Evolutionary conservation across 2,797 vertebrate species (phyloP), one percentile per base, ranked within the genome.

Genomic region (Anableps anableps): DNA sequence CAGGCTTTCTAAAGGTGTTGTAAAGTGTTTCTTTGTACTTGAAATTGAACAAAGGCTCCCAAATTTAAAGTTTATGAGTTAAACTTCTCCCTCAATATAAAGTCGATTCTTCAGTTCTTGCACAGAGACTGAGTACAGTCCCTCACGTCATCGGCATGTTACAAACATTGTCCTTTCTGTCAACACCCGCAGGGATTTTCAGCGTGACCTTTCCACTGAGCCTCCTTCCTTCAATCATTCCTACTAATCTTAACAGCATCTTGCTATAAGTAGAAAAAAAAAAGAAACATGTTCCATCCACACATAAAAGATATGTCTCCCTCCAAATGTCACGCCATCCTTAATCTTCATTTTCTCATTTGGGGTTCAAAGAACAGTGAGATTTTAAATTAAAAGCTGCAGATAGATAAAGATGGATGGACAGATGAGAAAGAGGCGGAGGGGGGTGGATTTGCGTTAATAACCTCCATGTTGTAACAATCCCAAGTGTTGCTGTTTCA

Each of bases 281-380:
- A 34, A 31, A 77, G 70, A 74, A 23, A 31, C 31, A 43, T 31
- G n/a, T 7, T 31, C 48, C 78, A 48, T 79, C 70, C 64, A 70
- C 83, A 83, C 74, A 76, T 81, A 36, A 80, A 80, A 58, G 71
- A 81, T 82, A 83, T 5, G 73, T 83, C 82, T 81, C 72, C 58
- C 43, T 80, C 72, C 76, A 92, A 94, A 94, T 92, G 91, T 85
- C 93, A 93, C 81, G 92, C 77, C 90, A 82, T 60, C 75, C 36
- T 81, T 83, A 74, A 88, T 94, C 91, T 93, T 85, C 85, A 83
- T 91, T 89, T 92, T 85, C 88, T 90, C 75, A 51, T 76, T 60
- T 79, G 51, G 83, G 55, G 70, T 23, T 60, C 45, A 16, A 50
- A 77, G 81, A 88, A 81, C 48, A 72, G 73, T 78, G 64, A 79